Base-by-base conservation (phyloP, 2,113 vertebrate species). In the Clarias magur region DNA sequence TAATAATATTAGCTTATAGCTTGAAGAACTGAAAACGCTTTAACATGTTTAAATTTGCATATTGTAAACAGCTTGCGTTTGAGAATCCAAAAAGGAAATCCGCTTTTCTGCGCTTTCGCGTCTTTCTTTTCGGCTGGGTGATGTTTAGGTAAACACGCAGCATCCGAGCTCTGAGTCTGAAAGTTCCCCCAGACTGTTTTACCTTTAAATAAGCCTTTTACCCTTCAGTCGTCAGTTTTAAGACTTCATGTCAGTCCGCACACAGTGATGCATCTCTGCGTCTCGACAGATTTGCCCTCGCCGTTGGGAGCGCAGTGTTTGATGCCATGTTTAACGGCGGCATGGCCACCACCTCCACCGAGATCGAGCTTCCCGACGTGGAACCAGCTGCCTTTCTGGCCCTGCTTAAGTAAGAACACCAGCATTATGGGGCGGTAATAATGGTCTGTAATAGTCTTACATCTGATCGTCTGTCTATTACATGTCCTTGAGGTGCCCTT, bases 251-350 rank as follows among this genome's bases (percentile, higher is more conserved):
- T 56, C 67, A 34, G 53, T 79, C 16, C 73, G 86, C 68, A 84
- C 68, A 38, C 72, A 79, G 54, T 80, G 38, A 17, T 62, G 13
- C 62, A 54, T 80, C 68, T 76, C 86, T 83, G 63, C 86, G 76
- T 85, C 86, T 85, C 48, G 0, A 63, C 85, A 97, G 96, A 94
- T 97, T 97, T 48, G 96, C 97, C 94, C 93, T 97, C 88, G 96
- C 97, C 0, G 96, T 97, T 91, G 96, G 97, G 92, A 97, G 96
- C 0, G 97, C 97, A 0, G 97, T 97, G 86, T 97, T 97, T 4
- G 97, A 97, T 76, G 97, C 97, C 0, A 97, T 97, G 97, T 97
- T 97, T 88, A 97, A 97, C 21, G 97, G 97, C 27, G 96, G 97
- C 1, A 97, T 97, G 97, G 97, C 97, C 85, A 97, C 97, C 63